Percentiles rank a stretch among this genome's conserved stretches.
Evolutionary conservation across 2,888 invertebrate genomes (phyloP).

Genomic region (Villa cingulata): DNA sequence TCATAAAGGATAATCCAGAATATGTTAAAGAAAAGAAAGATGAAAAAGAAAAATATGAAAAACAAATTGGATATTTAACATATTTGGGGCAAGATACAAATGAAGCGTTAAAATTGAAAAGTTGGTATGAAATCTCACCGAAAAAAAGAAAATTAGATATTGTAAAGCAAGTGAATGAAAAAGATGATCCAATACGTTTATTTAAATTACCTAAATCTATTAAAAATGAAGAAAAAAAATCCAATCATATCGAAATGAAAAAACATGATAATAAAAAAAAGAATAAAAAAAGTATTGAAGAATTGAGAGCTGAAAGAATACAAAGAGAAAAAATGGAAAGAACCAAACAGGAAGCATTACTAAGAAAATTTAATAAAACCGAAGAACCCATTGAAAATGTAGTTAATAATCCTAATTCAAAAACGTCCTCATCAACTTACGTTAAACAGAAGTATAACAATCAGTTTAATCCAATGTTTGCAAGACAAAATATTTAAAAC

Average conservation of each 20-base stretch:
- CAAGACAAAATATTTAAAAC: slow-evolving; percentile 53
- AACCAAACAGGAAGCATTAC: slow-evolving; percentile 44
- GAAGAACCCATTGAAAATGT: slow-evolving; percentile 28
- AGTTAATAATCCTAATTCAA: slow-evolving; percentile 39
- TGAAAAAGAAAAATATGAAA: slow-evolving; percentile 92
- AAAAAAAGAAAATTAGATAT: slow-evolving; percentile 16
- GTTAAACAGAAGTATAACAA: slow-evolving; percentile 80
- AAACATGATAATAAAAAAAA: slow-evolving; percentile 27
- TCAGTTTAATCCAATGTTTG: slow-evolving; percentile 87
- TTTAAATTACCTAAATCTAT: slow-evolving; percentile 51
- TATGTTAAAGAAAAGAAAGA: slow-evolving; percentile 80
- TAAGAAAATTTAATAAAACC: slow-evolving; percentile 17
- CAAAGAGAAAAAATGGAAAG: slow-evolving; percentile 71
- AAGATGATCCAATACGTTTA: slow-evolving; percentile 61
- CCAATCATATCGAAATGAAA: slow-evolving; percentile 5
- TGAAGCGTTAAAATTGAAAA: slow-evolving; percentile 68
- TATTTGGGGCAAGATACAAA: slow-evolving; percentile 89
- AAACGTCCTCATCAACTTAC: slow-evolving; percentile 20
- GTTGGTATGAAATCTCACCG: slow-evolving; percentile 73
- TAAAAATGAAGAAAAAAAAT: not conserved
- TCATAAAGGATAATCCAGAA: slow-evolving; percentile 72
- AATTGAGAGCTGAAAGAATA: slow-evolving; percentile 1
- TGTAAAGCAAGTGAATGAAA: slow-evolving; percentile 50
- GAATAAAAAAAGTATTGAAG: slow-evolving; percentile 5
- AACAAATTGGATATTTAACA: slow-evolving; percentile 90